Evolutionary conservation across 2,113 vertebrate species (phyloP), one percentile per base, ranked within the genome.

Genomic region (Eidolon helvum): DNA sequence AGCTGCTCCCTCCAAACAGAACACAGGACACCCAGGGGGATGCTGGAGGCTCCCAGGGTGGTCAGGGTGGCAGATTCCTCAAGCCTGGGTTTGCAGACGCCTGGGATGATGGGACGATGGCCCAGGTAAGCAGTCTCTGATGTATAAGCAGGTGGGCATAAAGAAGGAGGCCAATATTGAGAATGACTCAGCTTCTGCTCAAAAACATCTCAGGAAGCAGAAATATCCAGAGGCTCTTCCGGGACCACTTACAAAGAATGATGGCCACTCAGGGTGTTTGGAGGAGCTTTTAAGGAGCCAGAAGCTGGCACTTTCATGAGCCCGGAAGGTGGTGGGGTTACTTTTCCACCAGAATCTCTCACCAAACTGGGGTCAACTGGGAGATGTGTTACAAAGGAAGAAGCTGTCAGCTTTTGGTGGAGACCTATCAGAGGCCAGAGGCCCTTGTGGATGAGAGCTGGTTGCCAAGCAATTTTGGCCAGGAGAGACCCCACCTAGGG

Each of bases 51-150:
- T 75, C 33, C 66, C 16, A 28, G 48, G 14, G 35, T 75, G 68
- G 48, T 57, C 16, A 28, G 40, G 14, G 35, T 69, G 68, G 48
- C 38, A 26, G 45, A 5, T 9, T 87, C 26, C 59, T 57, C 16
- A 24, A 74, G 55, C n/a, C 66, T 30, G 38, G 72, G 19, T 55
- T 61, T 80, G 45, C 33, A 78, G 93, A 55, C 45, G 74, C 43
- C 69, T 1, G 33, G 26, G 74, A n/a, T 14, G 43, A 91, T 5
- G 30, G 38, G 57, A 10, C 0, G 1, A 38, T 1, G 0, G 55
- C 8, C 53, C 55, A 26, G 40, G 33, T 6, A 11, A 72, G 1
- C 2, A 1, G 24, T 28, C 16, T n/a, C 74, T 16, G 14, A n/a
- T 33, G 55, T 10, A 15, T 11, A 69, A 35, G 74, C 72, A 38